These are phyloP conservation scores for Sebastes vulpes DNA, from an alignment of 2,797 vertebrate species.

Conservation along the genomic window DNA sequence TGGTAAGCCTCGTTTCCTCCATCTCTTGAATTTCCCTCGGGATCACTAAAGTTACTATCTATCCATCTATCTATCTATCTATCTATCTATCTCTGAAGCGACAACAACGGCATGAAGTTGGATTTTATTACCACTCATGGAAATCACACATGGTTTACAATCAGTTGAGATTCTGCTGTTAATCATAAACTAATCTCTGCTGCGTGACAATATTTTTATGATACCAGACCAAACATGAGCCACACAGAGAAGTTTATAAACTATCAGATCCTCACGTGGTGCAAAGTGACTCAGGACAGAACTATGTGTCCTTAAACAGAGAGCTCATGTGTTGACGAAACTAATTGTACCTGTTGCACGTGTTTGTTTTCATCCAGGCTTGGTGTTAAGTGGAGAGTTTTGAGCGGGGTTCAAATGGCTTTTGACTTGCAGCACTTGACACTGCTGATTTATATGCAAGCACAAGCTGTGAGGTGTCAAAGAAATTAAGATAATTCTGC, in stretches of 20 bases:
- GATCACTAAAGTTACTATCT: no score
- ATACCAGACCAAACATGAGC: conserved; percentile 1
- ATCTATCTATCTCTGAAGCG: no score
- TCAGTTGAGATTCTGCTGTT: background rate
- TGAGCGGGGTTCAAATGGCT: conserved; percentile 9
- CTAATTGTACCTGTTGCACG: background rate
- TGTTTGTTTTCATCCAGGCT: conserved; percentile 15
- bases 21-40: no score
- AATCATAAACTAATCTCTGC: conserved; percentile 18
- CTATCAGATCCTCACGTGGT: conserved; percentile 4
- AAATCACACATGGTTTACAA: background rate
- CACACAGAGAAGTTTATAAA: background rate
- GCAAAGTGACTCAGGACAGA: conserved; percentile 22
- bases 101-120: background rate
- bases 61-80: no score
- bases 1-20: background rate
- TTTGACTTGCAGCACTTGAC: conserved; percentile 31
- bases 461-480: background rate
- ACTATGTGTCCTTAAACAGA: conserved; percentile 24
- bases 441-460: conserved; percentile 23
- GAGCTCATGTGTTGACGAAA: conserved; percentile 19
- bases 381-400: conserved; percentile 14
- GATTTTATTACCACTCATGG: background rate
- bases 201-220: conserved; percentile 11
- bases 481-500: conserved; percentile 8